These are phyloP conservation scores for Ptychobarbus kaznakovi DNA, from an alignment of 2,797 vertebrate genomes.

Conservation along the genomic window DNA sequence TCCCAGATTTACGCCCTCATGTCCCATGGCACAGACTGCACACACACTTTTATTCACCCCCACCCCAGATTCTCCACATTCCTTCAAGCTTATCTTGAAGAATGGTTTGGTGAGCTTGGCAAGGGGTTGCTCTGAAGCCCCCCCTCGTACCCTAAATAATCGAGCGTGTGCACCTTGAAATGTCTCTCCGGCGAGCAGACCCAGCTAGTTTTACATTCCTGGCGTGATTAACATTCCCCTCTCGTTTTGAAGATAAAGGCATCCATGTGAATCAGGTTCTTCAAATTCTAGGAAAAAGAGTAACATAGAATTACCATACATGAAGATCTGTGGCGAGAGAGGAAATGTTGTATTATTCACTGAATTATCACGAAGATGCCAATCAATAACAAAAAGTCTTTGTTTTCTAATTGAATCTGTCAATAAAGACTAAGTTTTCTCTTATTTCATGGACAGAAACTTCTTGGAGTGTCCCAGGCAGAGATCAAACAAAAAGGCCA, in stretches of 20 bases:
- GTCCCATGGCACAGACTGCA: conserved; percentile 47
- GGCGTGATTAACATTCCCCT: conserved; percentile 76
- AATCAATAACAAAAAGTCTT: neutral
- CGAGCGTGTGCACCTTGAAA: conserved; percentile 78
- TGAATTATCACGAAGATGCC: neutral
- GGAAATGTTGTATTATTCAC: too few relatives aligned
- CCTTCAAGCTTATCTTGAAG: conserved; percentile 86
- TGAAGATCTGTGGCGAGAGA: conserved; percentile 3
- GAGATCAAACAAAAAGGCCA: conserved; percentile 85
- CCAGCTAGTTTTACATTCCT: conserved; percentile 79
- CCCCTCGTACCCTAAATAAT: conserved; percentile 69
- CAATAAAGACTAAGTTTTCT: neutral
- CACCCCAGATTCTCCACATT: conserved; percentile 81
- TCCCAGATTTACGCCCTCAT: conserved; percentile 57
- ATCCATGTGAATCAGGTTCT: conserved; percentile 65
- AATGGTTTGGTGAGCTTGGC: conserved; percentile 78
- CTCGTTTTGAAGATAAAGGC: conserved; percentile 71
- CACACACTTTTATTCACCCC: conserved; percentile 58
- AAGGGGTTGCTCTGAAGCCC: conserved; percentile 77
- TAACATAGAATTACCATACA: neutral
- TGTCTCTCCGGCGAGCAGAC: conserved; percentile 75
- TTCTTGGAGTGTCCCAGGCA: conserved; percentile 79
- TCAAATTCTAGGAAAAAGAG: conserved; percentile 13
- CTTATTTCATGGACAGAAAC: conserved; percentile 76
- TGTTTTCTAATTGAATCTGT: conserved; percentile 4